These are phyloP conservation scores for Copsychus sechellarum DNA, from an alignment of 2,113 vertebrate species.

Conservation along the genomic window DNA sequence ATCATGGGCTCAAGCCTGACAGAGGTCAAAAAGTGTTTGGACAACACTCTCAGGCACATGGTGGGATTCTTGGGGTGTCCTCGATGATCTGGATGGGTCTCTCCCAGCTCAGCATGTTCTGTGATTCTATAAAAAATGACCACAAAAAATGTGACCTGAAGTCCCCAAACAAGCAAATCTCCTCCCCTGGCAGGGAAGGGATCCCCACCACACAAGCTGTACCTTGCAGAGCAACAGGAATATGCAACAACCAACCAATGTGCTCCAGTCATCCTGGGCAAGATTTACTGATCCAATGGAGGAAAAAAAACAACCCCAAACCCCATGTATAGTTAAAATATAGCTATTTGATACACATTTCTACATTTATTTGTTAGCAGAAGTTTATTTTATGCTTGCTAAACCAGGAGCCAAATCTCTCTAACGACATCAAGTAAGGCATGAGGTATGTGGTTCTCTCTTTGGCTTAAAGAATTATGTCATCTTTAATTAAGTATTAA, in stretches of 20 bases:
- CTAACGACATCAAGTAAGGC: not conserved
- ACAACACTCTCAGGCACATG: rapidly evolving
- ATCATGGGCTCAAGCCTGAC: not conserved
- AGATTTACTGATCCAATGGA: not conserved
- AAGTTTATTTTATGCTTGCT: not conserved
- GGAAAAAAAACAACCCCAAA: not conserved
- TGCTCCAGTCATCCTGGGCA: not conserved
- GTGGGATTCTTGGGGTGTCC: not conserved
- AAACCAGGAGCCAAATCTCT: not conserved
- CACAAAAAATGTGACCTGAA: not conserved
- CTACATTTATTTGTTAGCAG: not conserved
- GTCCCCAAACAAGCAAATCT: not conserved
- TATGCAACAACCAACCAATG: rapidly evolving
- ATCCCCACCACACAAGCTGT: rapidly evolving
- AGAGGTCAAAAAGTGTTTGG: not conserved
- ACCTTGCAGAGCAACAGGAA: not conserved
- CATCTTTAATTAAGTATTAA: not conserved
- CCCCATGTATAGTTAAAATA: not conserved
- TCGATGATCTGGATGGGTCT: not conserved
- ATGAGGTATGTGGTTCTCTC: not conserved
- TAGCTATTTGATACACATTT: not conserved
- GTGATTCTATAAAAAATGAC: not conserved
- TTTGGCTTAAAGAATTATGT: not conserved
- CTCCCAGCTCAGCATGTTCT: not conserved
- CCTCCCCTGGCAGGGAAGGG: not conserved